phyloP scores from a whole-genome alignment of 2,113 vertebrate species.

The Micronycteris hirsuta region DNA sequence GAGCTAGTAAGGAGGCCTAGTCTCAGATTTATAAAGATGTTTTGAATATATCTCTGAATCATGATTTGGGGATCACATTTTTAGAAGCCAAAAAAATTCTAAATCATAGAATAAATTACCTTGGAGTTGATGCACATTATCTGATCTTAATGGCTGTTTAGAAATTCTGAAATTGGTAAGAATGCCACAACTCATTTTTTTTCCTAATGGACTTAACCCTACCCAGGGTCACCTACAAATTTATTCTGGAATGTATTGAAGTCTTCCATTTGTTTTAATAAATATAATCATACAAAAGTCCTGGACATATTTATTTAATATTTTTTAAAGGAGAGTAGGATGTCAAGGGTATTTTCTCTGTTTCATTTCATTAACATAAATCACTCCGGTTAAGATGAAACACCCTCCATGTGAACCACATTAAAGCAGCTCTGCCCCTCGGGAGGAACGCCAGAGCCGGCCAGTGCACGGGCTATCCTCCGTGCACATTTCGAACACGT shows the following conservation, averaged over 20 bases:
- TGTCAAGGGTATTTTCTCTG: constrained; percentile 68
- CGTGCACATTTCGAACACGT: constrained; percentile 57
- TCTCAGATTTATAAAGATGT: neutral
- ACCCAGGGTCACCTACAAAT: constrained; percentile 53
- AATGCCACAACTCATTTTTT: neutral
- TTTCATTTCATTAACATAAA: constrained; percentile 75
- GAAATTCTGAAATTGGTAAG: constrained; percentile 34
- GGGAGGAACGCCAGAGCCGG: constrained; percentile 65
- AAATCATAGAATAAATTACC: neutral
- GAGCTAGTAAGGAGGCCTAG: neutral
- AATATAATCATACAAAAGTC: constrained; percentile 61
- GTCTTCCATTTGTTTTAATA: constrained; percentile 70
- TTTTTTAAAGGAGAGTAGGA: constrained; percentile 69
- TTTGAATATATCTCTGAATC: neutral
- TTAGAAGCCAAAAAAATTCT: constrained; percentile 24
- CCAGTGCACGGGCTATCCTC: constrained; percentile 43
- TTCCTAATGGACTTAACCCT: constrained; percentile 43
- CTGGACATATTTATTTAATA: constrained; percentile 71
- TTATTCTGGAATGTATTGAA: constrained; percentile 54
- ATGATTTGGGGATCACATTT: neutral
- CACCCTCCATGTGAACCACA: constrained; percentile 73
- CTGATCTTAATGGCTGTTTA: constrained; percentile 25
- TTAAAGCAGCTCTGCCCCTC: constrained; percentile 71
- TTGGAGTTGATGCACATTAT: neutral
- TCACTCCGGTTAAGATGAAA: constrained; percentile 70